These are phyloP conservation scores for Epiblema foenella DNA, from an alignment of 2,888 invertebrate species.

Conservation along the genomic window DNA sequence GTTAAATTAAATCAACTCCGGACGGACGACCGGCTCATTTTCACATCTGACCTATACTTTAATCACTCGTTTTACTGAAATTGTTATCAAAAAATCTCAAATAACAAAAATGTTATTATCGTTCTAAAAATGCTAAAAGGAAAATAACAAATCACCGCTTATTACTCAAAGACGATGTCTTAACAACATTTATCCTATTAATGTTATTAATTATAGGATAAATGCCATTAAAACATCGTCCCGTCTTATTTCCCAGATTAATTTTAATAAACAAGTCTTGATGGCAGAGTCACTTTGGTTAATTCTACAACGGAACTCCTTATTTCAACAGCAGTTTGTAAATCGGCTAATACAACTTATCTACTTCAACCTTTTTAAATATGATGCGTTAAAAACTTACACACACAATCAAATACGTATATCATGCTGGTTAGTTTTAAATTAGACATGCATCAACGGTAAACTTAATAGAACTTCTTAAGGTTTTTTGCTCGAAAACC, in stretches of 20 bases:
- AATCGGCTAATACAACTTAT: constrained; percentile 17
- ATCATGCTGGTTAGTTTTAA: constrained; percentile 47
- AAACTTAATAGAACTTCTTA: constrained; percentile 58
- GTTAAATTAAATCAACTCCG: constrained; percentile 39
- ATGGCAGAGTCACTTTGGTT: constrained; percentile 15
- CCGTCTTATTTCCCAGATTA: constrained; percentile 12
- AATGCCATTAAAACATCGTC: no score
- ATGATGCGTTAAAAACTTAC: not conserved
- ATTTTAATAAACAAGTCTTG: constrained; percentile 29
- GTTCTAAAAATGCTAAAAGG: constrained; percentile 19
- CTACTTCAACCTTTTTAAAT: constrained; percentile 12
- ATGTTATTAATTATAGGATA: no score
- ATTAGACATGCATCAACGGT: constrained; percentile 53
- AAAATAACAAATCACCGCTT: constrained; percentile 35
- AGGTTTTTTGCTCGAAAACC: constrained; percentile 61
- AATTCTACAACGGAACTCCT: constrained; percentile 31
- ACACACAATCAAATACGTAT: not conserved
- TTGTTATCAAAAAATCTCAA: not conserved
- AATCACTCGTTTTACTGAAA: constrained; percentile 31
- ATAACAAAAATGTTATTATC: constrained; percentile 4
- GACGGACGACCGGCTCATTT: constrained; percentile 33
- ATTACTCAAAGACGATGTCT: constrained; percentile 25
- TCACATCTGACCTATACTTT: constrained; percentile 32
- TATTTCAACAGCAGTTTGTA: constrained; percentile 25
- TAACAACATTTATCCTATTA: constrained; percentile 13